phyloP scores from a whole-genome alignment of 2,113 vertebrate genomes.

The Uropsilus gracilis region DNA sequence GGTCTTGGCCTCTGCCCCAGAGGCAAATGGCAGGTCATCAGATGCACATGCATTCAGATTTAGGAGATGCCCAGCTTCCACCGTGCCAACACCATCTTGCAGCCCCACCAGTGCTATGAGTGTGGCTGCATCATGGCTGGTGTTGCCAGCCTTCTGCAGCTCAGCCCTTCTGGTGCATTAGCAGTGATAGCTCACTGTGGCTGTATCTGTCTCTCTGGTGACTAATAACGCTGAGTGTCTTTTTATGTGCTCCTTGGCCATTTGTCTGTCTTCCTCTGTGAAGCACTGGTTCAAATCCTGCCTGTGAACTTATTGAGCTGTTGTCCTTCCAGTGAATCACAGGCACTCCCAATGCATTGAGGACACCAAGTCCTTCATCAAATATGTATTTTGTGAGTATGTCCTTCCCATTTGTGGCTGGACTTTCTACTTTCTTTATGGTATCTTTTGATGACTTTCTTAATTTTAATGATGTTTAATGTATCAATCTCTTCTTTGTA shows the following conservation, averaged over 20 bases:
- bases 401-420: not conserved
- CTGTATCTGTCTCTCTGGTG: not conserved
- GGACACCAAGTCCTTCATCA: not conserved
- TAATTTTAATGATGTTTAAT: not conserved
- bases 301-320: not conserved
- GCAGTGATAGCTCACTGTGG: not conserved
- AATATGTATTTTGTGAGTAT: not conserved
- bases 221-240: not conserved
- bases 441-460: not conserved
- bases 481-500: not conserved
- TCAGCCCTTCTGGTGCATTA: not conserved
- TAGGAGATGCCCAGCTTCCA: not conserved
- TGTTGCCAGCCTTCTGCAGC: not conserved
- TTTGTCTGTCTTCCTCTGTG: not conserved
- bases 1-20: not conserved
- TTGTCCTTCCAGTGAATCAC: not conserved
- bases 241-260: not conserved
- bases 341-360: not conserved
- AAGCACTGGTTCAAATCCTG: not conserved
- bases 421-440: not conserved
- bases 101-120: accelerated
- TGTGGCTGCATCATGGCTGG: not conserved
- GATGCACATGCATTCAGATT: not conserved
- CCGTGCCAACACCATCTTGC: not conserved
- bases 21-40: not conserved